Percentiles rank a stretch among this genome's conserved stretches.
Evolutionary conservation across 2,113 vertebrate genomes (phyloP).

Genomic region (Rhynchomys soricoides): DNA sequence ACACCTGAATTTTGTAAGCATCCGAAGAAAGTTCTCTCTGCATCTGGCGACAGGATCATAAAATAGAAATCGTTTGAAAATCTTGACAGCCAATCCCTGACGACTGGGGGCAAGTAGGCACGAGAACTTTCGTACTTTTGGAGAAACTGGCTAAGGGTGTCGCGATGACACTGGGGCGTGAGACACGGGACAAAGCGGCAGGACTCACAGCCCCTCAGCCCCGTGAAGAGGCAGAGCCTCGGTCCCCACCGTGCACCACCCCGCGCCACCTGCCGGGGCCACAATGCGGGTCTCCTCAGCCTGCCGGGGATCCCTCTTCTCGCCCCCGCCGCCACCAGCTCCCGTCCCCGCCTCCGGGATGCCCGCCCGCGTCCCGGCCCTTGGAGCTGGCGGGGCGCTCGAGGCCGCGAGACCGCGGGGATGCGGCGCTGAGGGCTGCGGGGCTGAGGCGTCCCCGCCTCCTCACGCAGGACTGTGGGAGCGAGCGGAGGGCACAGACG

Average conservation of each 20-base stretch:
- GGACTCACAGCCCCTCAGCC: neutral
- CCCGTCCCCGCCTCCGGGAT: neutral
- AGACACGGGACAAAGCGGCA: neutral
- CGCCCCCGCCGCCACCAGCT: neutral
- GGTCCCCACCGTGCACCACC: neutral
- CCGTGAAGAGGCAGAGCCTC: neutral
- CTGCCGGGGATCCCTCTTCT: neutral
- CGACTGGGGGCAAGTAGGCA: neutral
- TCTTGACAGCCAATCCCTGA: neutral
- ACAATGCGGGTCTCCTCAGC: neutral
- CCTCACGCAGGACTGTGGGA: neutral
- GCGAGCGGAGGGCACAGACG: neutral
- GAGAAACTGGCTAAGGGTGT: neutral
- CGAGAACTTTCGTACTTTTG: neutral
- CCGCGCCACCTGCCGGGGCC: neutral
- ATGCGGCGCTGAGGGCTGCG: neutral
- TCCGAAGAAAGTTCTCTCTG: neutral
- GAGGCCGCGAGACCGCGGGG: neutral
- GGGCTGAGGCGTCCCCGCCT: neutral
- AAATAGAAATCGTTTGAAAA: neutral
- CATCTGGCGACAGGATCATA: neutral
- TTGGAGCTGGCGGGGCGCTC: fast-evolving
- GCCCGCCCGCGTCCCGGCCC: neutral
- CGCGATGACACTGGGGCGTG: neutral
- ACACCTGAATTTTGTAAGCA: neutral